A percentile compares a stretch with the other conserved stretches of the same genome.
These are phyloP conservation scores for Helobdella robusta DNA, from an alignment of 2,888 invertebrate species.

Conservation along the genomic window DNA sequence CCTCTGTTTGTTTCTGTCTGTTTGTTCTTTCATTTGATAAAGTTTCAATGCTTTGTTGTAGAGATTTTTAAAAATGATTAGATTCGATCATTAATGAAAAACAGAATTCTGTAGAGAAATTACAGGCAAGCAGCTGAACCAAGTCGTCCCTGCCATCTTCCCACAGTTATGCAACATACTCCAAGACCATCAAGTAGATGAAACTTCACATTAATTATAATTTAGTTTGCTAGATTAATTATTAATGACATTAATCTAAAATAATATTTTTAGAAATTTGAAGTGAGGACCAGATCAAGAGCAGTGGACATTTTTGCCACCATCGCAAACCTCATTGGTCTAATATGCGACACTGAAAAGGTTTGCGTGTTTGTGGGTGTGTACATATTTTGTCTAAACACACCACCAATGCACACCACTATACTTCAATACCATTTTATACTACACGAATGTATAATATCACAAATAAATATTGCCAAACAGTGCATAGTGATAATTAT, in stretches of 20 bases:
- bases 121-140: conserved; percentile 58
- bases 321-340: conserved; percentile 55
- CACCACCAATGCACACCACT: too few relatives aligned
- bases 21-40: too few relatives aligned
- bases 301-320: conserved; percentile 63
- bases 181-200: conserved; percentile 55
- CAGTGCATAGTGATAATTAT: neutral
- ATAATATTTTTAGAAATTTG: conserved; percentile 50
- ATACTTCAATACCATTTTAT: too few relatives aligned
- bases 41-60: too few relatives aligned
- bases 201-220: neutral
- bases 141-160: conserved; percentile 61
- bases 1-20: too few relatives aligned
- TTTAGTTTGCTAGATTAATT: neutral
- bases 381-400: too few relatives aligned
- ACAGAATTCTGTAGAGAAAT: conserved; percentile 62
- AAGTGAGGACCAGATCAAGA: conserved; percentile 57
- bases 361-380: too few relatives aligned
- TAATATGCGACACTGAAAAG: conserved; percentile 55
- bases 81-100: too few relatives aligned
- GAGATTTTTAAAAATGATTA: too few relatives aligned
- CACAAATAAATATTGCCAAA: too few relatives aligned
- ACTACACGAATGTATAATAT: too few relatives aligned
- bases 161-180: conserved; percentile 64
- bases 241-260: neutral